Evolutionary conservation across 23 tunicate species (phyloP), one percentile per base, ranked within the genome.

Genomic region (Styela clava): DNA sequence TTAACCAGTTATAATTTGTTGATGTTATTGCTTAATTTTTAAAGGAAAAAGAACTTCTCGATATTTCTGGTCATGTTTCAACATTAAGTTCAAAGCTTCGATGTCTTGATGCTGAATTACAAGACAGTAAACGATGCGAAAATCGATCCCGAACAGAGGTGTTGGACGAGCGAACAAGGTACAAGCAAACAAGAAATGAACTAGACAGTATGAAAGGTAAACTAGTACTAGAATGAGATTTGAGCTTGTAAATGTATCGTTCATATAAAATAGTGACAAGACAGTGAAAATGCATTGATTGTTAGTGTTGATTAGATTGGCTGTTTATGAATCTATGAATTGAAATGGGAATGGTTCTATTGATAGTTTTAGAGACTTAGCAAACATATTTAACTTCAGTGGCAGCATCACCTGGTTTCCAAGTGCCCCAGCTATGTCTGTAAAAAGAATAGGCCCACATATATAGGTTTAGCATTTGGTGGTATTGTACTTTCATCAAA

Each of bases 51-150:
- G 64, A 76, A 34, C n/a, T 76, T 44, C 26, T 25, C 21, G 81
- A 76, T 32, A 29, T 56, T 18, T 9, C 65, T 22, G 72, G 87
- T 31, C 73, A 91, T 70, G 88, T 86, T 20, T 27, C 83, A 34
- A 83, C 88, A 16, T 52, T 91, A 35, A 82, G 83, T 16, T 44
- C 84, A 23, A 91, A 91, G 70, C 24, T 91, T 23, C 85, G 82
- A 20, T 36, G 69, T 0, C 33, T 82, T 19, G 97, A 91, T 69
- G 69, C 90, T 21, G 87, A 91, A 31, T 36, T 91, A 5, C 80
- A 83, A 16, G 85, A 91, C 32, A 21, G 79, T 74, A 36, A 78
- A 61, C 74, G 83, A 31, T 34, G 72, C 19, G 79, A 64, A 31
- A 35, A 52, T 37, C 19, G 37, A 20, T 65, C 80, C 22, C 84